phyloP scores from a whole-genome alignment of 2,888 invertebrate species.

The Agriopis leucophaearia region DNA sequence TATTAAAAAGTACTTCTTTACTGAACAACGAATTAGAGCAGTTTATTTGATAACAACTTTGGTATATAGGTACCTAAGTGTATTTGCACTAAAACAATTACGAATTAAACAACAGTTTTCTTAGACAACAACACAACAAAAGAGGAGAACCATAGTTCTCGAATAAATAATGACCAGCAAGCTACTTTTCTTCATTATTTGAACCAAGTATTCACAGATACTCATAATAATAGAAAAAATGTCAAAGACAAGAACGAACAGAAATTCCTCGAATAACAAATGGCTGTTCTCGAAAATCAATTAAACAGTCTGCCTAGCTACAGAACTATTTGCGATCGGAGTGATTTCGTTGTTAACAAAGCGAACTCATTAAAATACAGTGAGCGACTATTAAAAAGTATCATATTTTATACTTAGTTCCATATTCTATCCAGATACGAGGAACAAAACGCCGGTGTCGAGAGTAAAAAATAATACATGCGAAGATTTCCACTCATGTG shows the following conservation, averaged over 20 bases:
- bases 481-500: conserved; percentile 23
- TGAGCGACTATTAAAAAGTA: background rate
- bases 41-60: background rate
- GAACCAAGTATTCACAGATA: background rate
- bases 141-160: conserved; percentile 16
- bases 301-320: conserved; percentile 16
- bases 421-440: background rate
- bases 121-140: conserved; percentile 16
- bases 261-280: conserved; percentile 10
- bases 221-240: background rate
- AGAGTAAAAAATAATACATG: background rate
- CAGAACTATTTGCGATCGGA: conserved; percentile 17
- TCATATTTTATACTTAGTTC: background rate
- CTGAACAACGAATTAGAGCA: background rate
- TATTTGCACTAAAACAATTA: too few relatives aligned
- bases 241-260: conserved; percentile 4
- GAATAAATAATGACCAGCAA: conserved; percentile 15
- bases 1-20: too few relatives aligned
- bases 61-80: too few relatives aligned
- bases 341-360: conserved; percentile 2
- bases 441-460: background rate
- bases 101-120: background rate
- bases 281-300: conserved; percentile 10
- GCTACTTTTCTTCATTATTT: conserved; percentile 13
- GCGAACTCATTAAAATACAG: conserved; percentile 11